Evolutionary conservation across 1,140 invertebrate genomes (phyloP).

Genomic region (Drosophila tristis): DNA sequence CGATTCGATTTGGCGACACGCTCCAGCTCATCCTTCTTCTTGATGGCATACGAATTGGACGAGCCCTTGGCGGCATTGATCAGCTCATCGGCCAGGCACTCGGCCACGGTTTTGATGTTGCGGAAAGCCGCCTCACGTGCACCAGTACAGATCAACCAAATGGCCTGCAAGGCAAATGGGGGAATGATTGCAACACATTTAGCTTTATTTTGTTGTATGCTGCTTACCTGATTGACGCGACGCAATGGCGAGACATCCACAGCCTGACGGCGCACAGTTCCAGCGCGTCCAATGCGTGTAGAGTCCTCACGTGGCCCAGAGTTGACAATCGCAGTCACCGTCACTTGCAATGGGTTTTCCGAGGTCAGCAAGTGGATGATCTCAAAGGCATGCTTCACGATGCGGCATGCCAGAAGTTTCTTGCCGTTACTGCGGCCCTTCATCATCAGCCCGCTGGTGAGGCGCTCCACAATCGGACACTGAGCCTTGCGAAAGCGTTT

Average conservation of each 20-base stretch:
- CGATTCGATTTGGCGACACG: slow-evolving; percentile 99
- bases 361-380: slow-evolving; percentile 99
- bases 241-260: slow-evolving; percentile 99
- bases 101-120: slow-evolving; percentile 99
- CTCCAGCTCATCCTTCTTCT: slow-evolving; percentile 99
- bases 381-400: slow-evolving; percentile 99
- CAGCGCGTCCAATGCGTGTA: slow-evolving; percentile 99
- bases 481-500: slow-evolving; percentile 99
- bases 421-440: slow-evolving; percentile 99
- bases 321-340: slow-evolving; percentile 84
- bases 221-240: slow-evolving; percentile 95
- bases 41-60: slow-evolving; percentile 99
- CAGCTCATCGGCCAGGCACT: slow-evolving; percentile 99
- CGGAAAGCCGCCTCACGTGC: slow-evolving; percentile 99
- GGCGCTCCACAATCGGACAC: slow-evolving; percentile 99
- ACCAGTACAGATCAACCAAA: slow-evolving; percentile 99
- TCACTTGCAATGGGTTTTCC: slow-evolving; percentile 93
- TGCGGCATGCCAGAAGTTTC: slow-evolving; percentile 99
- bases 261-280: slow-evolving; percentile 99
- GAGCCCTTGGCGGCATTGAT: slow-evolving; percentile 99
- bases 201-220: neutral
- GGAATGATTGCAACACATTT: too few species aligned
- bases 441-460: slow-evolving; percentile 99
- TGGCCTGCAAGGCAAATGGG: slow-evolving; percentile 86
- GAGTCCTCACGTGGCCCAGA: slow-evolving; percentile 99